Evolutionary conservation across 2,113 vertebrate genomes (phyloP).

Genomic region (Mungos mungo): DNA sequence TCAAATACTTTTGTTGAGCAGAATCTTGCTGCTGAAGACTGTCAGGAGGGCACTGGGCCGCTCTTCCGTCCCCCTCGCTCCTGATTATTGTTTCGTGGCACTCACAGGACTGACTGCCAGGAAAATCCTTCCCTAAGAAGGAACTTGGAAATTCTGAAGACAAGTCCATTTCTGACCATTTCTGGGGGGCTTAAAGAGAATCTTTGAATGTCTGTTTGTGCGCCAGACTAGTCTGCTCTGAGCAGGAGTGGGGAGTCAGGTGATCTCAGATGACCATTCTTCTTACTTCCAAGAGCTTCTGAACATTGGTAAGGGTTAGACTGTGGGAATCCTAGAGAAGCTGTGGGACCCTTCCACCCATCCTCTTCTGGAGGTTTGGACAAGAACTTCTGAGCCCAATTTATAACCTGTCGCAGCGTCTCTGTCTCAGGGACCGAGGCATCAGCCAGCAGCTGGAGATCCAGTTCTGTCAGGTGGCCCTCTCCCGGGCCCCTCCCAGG

Average conservation of each 20-base stretch:
- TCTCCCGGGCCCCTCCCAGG: not conserved
- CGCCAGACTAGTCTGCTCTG: not conserved
- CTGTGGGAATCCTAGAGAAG: not conserved
- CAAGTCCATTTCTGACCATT: not conserved
- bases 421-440: conserved; percentile 76
- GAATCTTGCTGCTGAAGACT: not conserved
- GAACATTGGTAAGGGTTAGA: not conserved
- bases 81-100: not conserved
- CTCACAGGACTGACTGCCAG: not conserved
- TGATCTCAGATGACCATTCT: not conserved
- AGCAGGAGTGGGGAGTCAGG: not conserved
- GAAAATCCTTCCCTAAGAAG: not conserved
- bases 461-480: conserved; percentile 24
- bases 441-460: conserved; percentile 66
- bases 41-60: not conserved
- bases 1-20: not conserved
- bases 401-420: conserved; percentile 81
- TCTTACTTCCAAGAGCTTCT: not conserved
- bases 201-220: not conserved
- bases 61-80: not conserved
- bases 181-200: not conserved
- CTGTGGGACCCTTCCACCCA: not conserved
- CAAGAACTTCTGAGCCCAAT: conserved; percentile 81
- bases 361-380: not conserved
- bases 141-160: not conserved